Conservation (phyloP, 2,113 vertebrate genomes). For the Leptosomus discolor region DNA sequence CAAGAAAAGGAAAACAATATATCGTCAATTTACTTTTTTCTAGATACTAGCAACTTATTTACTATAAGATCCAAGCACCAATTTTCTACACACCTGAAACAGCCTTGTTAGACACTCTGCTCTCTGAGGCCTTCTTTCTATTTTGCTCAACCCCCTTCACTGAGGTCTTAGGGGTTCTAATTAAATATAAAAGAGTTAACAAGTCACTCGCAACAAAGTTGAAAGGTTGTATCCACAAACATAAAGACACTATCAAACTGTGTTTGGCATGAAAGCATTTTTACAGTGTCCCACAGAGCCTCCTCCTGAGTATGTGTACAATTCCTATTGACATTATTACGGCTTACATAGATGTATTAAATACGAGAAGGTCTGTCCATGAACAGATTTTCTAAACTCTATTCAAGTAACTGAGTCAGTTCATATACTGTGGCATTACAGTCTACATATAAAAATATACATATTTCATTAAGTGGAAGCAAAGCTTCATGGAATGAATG, state of each 20-base stretch:
- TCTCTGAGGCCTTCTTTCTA: slow-evolving; percentile 80
- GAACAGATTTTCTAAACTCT: neutral
- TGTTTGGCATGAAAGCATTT: slow-evolving; percentile 5
- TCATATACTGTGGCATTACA: neutral
- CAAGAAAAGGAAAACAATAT: slow-evolving; percentile 38
- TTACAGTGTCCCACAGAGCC: neutral
- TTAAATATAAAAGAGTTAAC: slow-evolving; percentile 78
- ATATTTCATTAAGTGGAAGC: slow-evolving; percentile 25
- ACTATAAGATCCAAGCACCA: slow-evolving; percentile 23
- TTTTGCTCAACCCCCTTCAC: slow-evolving; percentile 79
- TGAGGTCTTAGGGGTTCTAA: slow-evolving; percentile 79
- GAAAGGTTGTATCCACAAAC: slow-evolving; percentile 48
- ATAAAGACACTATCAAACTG: slow-evolving; percentile 29
- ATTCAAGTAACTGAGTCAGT: neutral
- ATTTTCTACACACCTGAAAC: slow-evolving; percentile 79
- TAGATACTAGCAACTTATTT: slow-evolving; percentile 30
- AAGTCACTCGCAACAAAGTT: slow-evolving; percentile 68
- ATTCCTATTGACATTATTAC: neutral
- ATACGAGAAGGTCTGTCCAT: neutral
- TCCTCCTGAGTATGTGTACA: neutral
- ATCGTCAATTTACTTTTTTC: neutral
- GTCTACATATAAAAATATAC: neutral
- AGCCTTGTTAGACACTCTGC: slow-evolving; percentile 78
- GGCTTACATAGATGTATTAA: neutral
- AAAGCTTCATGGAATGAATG: slow-evolving; percentile 67